Conservation (phyloP, 1,140 invertebrate genomes). For the Campoletis sonorensis region DNA sequence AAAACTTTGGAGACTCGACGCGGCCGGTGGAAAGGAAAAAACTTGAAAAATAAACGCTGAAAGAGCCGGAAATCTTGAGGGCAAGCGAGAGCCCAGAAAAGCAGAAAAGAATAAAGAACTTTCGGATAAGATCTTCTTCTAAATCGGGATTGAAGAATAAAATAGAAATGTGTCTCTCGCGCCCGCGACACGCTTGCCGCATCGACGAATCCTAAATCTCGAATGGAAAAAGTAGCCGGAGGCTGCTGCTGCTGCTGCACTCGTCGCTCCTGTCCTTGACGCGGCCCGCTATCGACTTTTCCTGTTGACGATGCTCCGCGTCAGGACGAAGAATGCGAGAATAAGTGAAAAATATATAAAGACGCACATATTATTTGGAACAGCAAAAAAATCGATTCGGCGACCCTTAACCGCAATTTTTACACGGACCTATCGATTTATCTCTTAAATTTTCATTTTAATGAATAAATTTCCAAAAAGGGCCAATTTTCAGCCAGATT, state of each 20-base stretch:
- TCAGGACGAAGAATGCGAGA: too few species aligned
- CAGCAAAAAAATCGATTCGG: too few species aligned
- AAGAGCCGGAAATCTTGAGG: not conserved
- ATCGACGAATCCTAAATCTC: slow-evolving; percentile 4
- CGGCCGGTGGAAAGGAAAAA: too few species aligned
- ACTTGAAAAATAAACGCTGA: not conserved
- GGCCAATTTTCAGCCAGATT: too few species aligned
- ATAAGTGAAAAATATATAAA: too few species aligned
- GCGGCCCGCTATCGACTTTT: slow-evolving; percentile 6
- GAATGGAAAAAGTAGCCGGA: not conserved
- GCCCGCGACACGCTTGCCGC: not conserved
- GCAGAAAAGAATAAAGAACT: not conserved
- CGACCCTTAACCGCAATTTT: too few species aligned
- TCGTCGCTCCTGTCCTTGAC: not conserved
- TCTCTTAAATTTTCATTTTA: too few species aligned
- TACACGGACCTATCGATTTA: too few species aligned
- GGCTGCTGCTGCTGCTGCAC: too few species aligned
- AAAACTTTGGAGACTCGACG: too few species aligned
- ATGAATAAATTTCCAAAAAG: too few species aligned
- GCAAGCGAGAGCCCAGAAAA: not conserved
- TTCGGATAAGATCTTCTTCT: not conserved
- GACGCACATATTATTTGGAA: too few species aligned
- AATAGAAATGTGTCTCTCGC: not conserved
- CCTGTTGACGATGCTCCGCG: not conserved
- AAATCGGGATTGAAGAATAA: slow-evolving; percentile 5